Percentiles rank a stretch among this genome's conserved stretches.
Conservation (phyloP, 1,140 invertebrate species). For the Heliconius congener region DNA sequence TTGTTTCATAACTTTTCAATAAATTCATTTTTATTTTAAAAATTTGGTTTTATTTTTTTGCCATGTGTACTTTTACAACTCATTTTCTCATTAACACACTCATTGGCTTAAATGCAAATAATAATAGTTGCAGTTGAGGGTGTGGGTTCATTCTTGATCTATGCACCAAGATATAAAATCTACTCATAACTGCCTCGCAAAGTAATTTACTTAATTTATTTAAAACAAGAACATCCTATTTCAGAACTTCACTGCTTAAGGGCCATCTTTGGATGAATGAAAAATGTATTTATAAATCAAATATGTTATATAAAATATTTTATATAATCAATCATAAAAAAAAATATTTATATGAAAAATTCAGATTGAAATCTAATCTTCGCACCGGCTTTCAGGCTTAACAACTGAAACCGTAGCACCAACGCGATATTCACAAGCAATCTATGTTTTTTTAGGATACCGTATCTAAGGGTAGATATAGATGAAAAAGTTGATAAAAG, state of each 20-base stretch:
- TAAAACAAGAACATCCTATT: too few species aligned
- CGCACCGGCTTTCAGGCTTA: conserved; percentile 20
- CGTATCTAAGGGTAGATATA: too few species aligned
- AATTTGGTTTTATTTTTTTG: conserved; percentile 15
- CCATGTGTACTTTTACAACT: not conserved
- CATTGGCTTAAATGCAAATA: too few species aligned
- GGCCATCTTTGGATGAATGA: too few species aligned
- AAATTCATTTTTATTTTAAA: conserved; percentile 65
- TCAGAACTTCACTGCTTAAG: too few species aligned
- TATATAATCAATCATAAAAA: not conserved
- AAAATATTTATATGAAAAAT: not conserved
- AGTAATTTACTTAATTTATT: too few species aligned
- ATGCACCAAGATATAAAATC: too few species aligned
- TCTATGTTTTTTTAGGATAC: conserved; percentile 23
- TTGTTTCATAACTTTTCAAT: conserved; percentile 69
- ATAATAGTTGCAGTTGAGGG: too few species aligned
- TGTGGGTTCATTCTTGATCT: too few species aligned
- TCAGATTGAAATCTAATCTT: conserved; percentile 28
- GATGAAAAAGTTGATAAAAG: too few species aligned
- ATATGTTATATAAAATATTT: not conserved
- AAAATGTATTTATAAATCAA: too few species aligned
- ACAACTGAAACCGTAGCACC: conserved; percentile 26
- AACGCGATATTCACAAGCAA: conserved; percentile 25
- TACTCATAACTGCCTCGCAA: not conserved
- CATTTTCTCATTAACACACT: too few species aligned